These are phyloP conservation scores for Aythya baeri DNA, from an alignment of 2,113 vertebrate genomes.

Conservation along the genomic window DNA sequence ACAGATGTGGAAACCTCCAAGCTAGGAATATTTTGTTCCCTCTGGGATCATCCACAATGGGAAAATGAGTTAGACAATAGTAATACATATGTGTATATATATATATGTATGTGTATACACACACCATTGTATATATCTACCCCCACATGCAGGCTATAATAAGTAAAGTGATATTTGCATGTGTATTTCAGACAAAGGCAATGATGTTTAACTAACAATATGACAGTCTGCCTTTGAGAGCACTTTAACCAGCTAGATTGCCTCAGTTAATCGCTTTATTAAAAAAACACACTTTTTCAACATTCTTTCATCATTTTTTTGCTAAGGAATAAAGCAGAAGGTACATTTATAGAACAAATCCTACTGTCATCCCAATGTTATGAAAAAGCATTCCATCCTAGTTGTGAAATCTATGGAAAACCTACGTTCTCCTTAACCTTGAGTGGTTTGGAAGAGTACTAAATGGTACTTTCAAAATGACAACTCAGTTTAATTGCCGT, in stretches of 20 bases:
- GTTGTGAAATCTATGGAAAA: background rate
- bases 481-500: background rate
- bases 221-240: background rate
- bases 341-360: background rate
- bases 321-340: background rate
- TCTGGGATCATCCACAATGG: background rate
- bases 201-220: background rate
- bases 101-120: accelerated
- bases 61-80: background rate
- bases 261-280: background rate
- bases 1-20: conserved; percentile 5
- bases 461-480: background rate
- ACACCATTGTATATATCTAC: background rate
- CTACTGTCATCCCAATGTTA: background rate
- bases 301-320: background rate
- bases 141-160: background rate
- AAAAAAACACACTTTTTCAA: background rate
- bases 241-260: background rate
- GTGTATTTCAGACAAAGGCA: background rate
- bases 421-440: background rate
- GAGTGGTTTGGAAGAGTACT: background rate
- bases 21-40: background rate
- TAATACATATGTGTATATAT: accelerated
- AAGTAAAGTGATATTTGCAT: background rate
- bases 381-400: background rate